These are phyloP conservation scores for Agrochola circellaris DNA, from an alignment of 2,888 invertebrate genomes.

Conservation along the genomic window DNA sequence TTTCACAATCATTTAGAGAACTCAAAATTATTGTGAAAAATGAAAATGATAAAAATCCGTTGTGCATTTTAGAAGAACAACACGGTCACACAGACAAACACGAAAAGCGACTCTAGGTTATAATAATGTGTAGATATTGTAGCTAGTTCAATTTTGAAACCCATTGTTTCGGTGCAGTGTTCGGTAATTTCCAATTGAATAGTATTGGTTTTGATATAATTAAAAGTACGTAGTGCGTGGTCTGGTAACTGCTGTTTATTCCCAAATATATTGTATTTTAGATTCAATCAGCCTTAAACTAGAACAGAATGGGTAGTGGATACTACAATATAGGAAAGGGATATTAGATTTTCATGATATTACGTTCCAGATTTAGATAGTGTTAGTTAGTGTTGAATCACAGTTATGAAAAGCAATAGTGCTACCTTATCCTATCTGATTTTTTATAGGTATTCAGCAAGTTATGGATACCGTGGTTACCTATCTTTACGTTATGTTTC, in stretches of 20 bases:
- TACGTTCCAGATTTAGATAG: conserved; percentile 1
- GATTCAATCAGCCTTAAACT: conserved; percentile 17
- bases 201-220: conserved; percentile 8
- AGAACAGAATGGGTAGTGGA: not conserved
- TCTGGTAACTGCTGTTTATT: not conserved
- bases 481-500: not conserved
- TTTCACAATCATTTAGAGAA: too few relatives aligned
- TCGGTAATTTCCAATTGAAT: conserved; percentile 19
- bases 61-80: not conserved
- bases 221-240: conserved; percentile 1
- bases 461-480: not conserved
- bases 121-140: not conserved
- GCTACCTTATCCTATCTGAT: not conserved
- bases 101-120: not conserved
- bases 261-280: conserved; percentile 4
- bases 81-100: not conserved
- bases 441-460: not conserved
- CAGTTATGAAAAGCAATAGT: not conserved
- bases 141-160: not conserved
- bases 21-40: not conserved
- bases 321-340: not conserved
- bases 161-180: not conserved
- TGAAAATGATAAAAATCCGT: not conserved
- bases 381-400: not conserved
- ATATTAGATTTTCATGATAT: conserved; percentile 4